phyloP scores from a whole-genome alignment of 2,888 invertebrate species.

The Liodrosophila aerea region DNA sequence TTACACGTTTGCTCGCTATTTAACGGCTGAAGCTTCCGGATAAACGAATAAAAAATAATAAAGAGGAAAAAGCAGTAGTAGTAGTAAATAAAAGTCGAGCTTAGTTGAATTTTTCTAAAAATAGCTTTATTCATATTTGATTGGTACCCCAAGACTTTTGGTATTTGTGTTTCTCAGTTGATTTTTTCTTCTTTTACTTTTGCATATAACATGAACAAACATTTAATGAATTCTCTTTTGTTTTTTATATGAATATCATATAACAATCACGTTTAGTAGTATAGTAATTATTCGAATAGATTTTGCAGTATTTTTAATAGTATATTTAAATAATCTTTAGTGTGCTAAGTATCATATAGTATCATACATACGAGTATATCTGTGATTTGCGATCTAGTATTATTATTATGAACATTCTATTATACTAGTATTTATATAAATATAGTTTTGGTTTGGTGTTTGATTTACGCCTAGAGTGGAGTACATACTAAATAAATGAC shows the following conservation, averaged over 20 bases:
- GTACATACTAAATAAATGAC: conserved; percentile 38
- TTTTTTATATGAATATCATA: conserved; percentile 79
- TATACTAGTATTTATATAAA: conserved; percentile 24
- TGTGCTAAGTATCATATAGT: conserved; percentile 47
- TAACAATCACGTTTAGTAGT: conserved; percentile 66
- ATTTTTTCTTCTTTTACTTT: conserved; percentile 45
- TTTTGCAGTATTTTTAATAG: conserved; percentile 23
- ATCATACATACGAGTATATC: conserved; percentile 38
- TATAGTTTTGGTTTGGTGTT: conserved; percentile 63
- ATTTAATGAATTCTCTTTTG: conserved; percentile 59
- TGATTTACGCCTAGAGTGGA: conserved; percentile 61
- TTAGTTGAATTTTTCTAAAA: conserved; percentile 71
- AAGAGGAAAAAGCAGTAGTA: not conserved
- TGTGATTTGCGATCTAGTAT: conserved; percentile 48
- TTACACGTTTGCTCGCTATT: conserved; percentile 49
- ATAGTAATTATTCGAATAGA: conserved; percentile 36
- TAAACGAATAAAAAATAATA: not conserved
- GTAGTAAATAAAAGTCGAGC: conserved; percentile 16
- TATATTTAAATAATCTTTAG: conserved; percentile 52
- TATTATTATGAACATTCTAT: conserved; percentile 54
- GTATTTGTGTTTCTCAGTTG: conserved; percentile 39
- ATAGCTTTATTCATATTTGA: conserved; percentile 76
- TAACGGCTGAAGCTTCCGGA: conserved; percentile 10
- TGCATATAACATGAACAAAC: conserved; percentile 76
- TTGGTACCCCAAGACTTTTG: conserved; percentile 67